Conservation (phyloP, 2,113 vertebrate species). For the Edolisoma coerulescens region DNA sequence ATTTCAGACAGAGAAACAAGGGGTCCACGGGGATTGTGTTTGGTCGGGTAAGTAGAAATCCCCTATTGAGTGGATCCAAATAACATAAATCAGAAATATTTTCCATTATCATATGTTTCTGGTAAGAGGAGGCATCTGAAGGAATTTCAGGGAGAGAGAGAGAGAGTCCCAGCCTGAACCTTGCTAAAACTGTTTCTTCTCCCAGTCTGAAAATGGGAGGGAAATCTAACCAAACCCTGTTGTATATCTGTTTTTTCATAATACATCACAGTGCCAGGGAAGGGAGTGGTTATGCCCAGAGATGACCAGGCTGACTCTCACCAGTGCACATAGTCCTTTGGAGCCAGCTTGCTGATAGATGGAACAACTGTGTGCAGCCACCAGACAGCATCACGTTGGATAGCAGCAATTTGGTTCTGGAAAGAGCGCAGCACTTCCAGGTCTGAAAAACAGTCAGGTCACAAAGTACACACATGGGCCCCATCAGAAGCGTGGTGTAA, state of each 20-base stretch:
- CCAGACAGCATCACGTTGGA: slow-evolving; percentile 96
- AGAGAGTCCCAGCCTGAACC: not conserved
- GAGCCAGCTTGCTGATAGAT: slow-evolving; percentile 90
- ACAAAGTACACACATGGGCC: not conserved
- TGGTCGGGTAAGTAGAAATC: not conserved
- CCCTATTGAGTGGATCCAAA: not conserved
- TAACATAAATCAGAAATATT: not conserved
- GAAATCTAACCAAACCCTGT: not conserved
- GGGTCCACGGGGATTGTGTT: not conserved
- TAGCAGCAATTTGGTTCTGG: slow-evolving; percentile 95
- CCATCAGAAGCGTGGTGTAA: not conserved
- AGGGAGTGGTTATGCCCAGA: not conserved
- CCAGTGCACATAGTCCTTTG: slow-evolving; percentile 98
- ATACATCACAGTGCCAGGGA: not conserved
- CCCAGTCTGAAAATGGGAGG: not conserved
- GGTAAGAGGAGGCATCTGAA: not conserved
- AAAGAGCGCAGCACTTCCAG: slow-evolving; percentile 90
- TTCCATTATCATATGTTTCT: not conserved
- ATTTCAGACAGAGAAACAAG: not conserved
- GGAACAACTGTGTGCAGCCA: slow-evolving; percentile 97
- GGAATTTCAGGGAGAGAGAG: not conserved
- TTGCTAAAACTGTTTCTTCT: not conserved
- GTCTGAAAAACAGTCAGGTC: slow-evolving; percentile 73
- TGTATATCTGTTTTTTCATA: not conserved
- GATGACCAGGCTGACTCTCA: slow-evolving; percentile 38